Evolutionary conservation across 23 tunicate species (phyloP), one percentile per base, ranked within the genome.

Genomic region (Clavelina lepadiformis): DNA sequence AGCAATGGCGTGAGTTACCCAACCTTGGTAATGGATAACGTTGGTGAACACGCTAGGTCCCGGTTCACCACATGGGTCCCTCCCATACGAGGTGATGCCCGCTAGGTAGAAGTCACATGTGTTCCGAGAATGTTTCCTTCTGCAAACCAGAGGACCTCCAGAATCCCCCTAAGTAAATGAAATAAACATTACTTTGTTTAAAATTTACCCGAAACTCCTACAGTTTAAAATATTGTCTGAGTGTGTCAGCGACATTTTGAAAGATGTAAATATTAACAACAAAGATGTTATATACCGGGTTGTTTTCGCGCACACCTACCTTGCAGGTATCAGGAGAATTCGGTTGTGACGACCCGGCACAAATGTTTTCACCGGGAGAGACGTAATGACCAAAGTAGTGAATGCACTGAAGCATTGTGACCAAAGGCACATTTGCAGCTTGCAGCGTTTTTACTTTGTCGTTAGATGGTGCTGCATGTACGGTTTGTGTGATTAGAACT

Each of bases 121-220:
- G n/a, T 44, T 50, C 5, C 21, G 22, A 7, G 51, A 59, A 31
- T 61, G 68, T 18, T 28, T 18, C 33, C 52, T 35, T 28, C 67
- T 74, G 51, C 95, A 86, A 4, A 72, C 85, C 2, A 86, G 71
- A 3, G 95, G 80, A 27, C 95, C 95, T 2, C 95, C 95, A 21
- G 95, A 86, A 65, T 86, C 95, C 6, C 95, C 95, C 95, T 86
- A 47, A 28, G 67, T 60, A 32, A 46, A 73, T 11, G 19, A 58
- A 24, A 13, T 19, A 26, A 44, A 38, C 20, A 23, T 18, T 19
- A 44, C 7, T 28, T 61, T n/a, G 18, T 31, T 0, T 61, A 15
- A n/a, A 61, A 24, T 15, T n/a, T n/a, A 30, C 18, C 19, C 15
- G 29, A 61, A 61, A 61, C 8, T 31, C 8, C 23, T n/a, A 11